These are phyloP conservation scores for Selene dorsalis DNA, from an alignment of 2,797 vertebrate genomes.

Conservation along the genomic window DNA sequence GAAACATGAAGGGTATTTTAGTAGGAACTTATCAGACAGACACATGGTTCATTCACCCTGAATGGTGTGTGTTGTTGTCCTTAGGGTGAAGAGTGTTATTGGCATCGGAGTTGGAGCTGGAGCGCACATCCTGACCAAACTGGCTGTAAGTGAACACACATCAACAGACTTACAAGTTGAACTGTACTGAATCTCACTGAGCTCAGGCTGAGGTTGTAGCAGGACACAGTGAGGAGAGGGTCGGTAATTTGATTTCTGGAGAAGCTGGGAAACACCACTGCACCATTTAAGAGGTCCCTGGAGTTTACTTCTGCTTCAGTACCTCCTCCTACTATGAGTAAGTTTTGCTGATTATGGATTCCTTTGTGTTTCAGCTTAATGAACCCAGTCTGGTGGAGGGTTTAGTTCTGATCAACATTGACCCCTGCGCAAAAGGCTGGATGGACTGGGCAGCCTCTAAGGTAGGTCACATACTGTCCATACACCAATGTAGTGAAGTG, in stretches of 20 bases:
- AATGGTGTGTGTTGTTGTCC: not conserved
- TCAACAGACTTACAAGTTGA: not conserved
- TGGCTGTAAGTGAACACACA: conserved; percentile 89
- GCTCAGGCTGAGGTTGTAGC: not conserved
- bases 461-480: conserved; percentile 72
- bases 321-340: not conserved
- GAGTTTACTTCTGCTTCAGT: not conserved
- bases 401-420: conserved; percentile 93
- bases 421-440: conserved; percentile 97
- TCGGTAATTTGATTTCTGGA: not conserved
- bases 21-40: not conserved
- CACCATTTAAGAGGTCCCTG: not conserved
- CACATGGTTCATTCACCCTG: not conserved
- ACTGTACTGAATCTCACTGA: too few species aligned
- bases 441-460: conserved; percentile 97
- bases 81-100: conserved; percentile 86
- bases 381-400: conserved; percentile 92
- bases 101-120: conserved; percentile 96
- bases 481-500: not conserved
- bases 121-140: conserved; percentile 91
- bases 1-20: conserved; percentile 82
- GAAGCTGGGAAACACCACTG: not conserved
- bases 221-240: not conserved
- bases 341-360: not conserved
- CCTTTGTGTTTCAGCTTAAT: conserved; percentile 84